Percentiles rank a stretch among this genome's conserved stretches.
These are phyloP conservation scores for Euglossa dilemma DNA, from an alignment of 1,140 invertebrate species.

Conservation along the genomic window DNA sequence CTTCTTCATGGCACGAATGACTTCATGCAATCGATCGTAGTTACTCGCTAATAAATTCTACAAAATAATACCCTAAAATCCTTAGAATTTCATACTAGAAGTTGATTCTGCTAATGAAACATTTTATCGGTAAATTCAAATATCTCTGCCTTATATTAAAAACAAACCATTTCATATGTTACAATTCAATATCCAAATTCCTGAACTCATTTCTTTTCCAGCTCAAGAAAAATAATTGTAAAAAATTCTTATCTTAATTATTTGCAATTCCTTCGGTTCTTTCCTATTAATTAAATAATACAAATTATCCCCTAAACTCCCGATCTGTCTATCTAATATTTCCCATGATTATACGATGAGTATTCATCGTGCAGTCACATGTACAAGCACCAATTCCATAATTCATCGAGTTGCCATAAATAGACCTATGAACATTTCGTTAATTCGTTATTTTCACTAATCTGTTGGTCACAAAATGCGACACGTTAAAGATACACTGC, in stretches of 20 bases:
- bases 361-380: background rate
- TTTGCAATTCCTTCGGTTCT: background rate
- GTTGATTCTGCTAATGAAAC: background rate
- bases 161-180: background rate
- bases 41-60: background rate
- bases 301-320: background rate
- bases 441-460: background rate
- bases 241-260: background rate
- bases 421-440: background rate
- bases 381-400: slow-evolving; percentile 24
- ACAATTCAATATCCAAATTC: background rate
- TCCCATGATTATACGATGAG: background rate
- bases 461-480: background rate
- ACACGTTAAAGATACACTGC: background rate
- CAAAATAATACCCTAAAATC: background rate
- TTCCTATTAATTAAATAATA: background rate
- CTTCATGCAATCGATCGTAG: no score
- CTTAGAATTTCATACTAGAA: background rate
- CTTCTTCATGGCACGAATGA: background rate
- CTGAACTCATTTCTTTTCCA: background rate
- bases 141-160: background rate
- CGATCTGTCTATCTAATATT: background rate
- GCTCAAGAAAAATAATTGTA: background rate
- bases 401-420: background rate
- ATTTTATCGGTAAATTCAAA: background rate